Evolutionary conservation across 2,113 vertebrate genomes (phyloP), one percentile per base, ranked within the genome.

Genomic region (Anhinga anhinga): DNA sequence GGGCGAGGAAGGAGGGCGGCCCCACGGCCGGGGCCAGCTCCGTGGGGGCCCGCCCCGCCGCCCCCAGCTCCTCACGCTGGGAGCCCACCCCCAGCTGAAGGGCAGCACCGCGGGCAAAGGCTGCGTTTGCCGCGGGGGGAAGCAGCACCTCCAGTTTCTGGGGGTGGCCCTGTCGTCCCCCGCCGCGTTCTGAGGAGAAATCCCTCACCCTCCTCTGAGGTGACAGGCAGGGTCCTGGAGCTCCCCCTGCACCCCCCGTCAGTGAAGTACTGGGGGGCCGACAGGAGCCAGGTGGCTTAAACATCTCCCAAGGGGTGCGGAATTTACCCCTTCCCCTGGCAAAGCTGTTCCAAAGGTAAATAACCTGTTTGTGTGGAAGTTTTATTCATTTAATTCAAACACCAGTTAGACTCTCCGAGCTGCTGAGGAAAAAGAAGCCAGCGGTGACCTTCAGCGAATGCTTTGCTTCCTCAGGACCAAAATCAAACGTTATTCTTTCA

Each of bases 391-490:
- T 78, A 18, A 12, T 47, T 44, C 49, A 30, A 30, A 25, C 29
- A 5, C 5, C 9, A 8, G 11, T 29, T 10, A 2, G 34, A 11
- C 3, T 34, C 4, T 32, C 17, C 1, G 49, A 45, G 53, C 40
- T 29, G 32, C 30, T 20, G 72, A 20, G 17, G 36, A 13, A 10
- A 15, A 40, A 50, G 61, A 32, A 38, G 38, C n/a, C 23, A n/a
- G 14, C 1, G 0, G 1, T 25, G 47, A 13, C 25, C 25, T 4
- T 6, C 38, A 4, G 25, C 1, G 0, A 30, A 15, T 5, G 6
- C 21, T 40, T 19, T 8, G 1, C 40, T 65, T 32, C 69, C 52
- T 12, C 49, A 0, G 3, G 11, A 11, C 18, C 52, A 30, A 45
- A 70, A 69, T 7, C 20, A 45, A 12, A 27, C 1, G 0, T 65